Evolutionary conservation across 2,888 invertebrate species (phyloP), one percentile per base, ranked within the genome.

Genomic region (Papilio elwesi): DNA sequence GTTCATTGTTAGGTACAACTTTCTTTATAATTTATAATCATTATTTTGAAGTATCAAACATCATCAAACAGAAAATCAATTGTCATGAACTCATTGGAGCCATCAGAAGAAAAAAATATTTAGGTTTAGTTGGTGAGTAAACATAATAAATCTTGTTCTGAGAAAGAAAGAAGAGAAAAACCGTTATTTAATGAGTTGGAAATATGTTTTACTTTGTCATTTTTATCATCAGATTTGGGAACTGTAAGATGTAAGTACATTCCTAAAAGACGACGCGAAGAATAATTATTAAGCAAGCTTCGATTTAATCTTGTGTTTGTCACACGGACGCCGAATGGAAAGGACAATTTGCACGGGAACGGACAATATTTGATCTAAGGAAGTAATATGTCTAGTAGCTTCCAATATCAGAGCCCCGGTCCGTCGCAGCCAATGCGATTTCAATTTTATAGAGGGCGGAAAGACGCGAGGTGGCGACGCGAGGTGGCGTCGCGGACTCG

Each of bases 401-500:
- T 78, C 76, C 76, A 77, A 80, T 83, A 82, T 82, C 81, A 86
- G 83, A 84, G 86, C 84, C 85, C 84, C 84, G 83, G 86, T 83
- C 84, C 82, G 85, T 84, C 80, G 82, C 84, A 82, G 86, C 83
- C 88, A 91, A 92, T 88, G 87, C 85, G 90, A 93, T 91, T 91
- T 91, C 88, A 91, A 92, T 92, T 91, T 91, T 86, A 86, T 87
- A 88, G 84, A 85, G 83, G 84, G 81, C 82, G 84, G 82, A 84
- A 88, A 86, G 85, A 86, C 85, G 85, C 82, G 83, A 84, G 87
- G 87, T 85, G 85, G 87, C 82, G 85, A 59, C 38, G 53, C 53
- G 83, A 84, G 87, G 87, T 85, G 85, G 81, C 82, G 80, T 80
- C 81, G 82, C 82, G 84, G 81, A 83, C 82, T 86, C 79, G 59